Percentiles rank a stretch among this genome's conserved stretches.
Conservation (phyloP, 2,797 vertebrate species). For the Parambassis ranga region DNA sequence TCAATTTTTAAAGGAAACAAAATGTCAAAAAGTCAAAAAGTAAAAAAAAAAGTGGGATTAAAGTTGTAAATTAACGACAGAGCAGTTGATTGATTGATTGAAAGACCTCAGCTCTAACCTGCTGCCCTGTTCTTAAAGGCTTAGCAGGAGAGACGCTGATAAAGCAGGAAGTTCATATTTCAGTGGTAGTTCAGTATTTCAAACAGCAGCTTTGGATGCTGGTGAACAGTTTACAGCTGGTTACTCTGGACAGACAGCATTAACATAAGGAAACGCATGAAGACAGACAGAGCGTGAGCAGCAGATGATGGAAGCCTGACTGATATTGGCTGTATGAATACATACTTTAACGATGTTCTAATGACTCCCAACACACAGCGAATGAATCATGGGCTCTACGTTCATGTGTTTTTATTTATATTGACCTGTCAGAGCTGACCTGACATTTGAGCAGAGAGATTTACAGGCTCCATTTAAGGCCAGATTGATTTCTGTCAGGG, state of each 20-base stretch:
- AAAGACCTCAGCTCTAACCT: too few relatives aligned
- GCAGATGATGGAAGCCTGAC: neutral
- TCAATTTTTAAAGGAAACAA: too few relatives aligned
- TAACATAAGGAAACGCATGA: too few relatives aligned
- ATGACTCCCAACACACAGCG: neutral
- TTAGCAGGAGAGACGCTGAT: too few relatives aligned
- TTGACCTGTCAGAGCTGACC: slow-evolving; percentile 45
- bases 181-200: too few relatives aligned
- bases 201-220: neutral
- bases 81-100: too few relatives aligned
- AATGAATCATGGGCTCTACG: slow-evolving; percentile 14
- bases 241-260: neutral
- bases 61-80: too few relatives aligned
- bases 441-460: slow-evolving; percentile 44
- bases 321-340: neutral
- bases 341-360: neutral
- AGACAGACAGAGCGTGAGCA: neutral
- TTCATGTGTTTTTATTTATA: neutral
- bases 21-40: too few relatives aligned
- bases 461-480: slow-evolving; percentile 51
- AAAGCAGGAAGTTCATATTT: too few relatives aligned
- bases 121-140: too few relatives aligned
- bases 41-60: too few relatives aligned
- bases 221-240: neutral
- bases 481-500: slow-evolving; percentile 48